Evolutionary conservation across 2,888 invertebrate species (phyloP), one percentile per base, ranked within the genome.

Genomic region (Steinernema scapterisci): DNA sequence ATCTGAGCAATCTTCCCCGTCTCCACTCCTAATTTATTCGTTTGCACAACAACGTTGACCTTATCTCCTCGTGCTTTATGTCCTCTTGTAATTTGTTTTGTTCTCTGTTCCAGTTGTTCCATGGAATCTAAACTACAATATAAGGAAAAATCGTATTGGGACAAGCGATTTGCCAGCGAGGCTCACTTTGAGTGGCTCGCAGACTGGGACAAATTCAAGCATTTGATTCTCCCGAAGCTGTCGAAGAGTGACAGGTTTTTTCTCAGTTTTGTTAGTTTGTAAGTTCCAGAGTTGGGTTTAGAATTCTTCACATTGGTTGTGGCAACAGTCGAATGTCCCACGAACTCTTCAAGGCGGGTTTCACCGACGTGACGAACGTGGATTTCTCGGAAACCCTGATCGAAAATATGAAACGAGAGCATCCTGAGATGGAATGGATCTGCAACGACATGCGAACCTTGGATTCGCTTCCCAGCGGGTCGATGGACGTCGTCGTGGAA

Each of bases 401-500:
- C 38, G 27, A 71, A 25, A 77, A 82, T 27, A 83, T 85, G 76
- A 84, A 83, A 73, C 43, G 72, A 23, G 75, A 80, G 7, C 80
- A 86, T 75, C 80, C 85, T 2, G 83, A 85, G 72, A 89, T 89
- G 88, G 78, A 82, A 71, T 90, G 90, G 90, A 75, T 86, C 13
- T 88, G 87, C 19, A 88, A 89, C 87, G 89, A 90, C 78, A 88
- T 89, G 78, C 82, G 82, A 38, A 77, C 87, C 16, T 77, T 90
- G 54, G 25, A 46, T 38, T 79, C 81, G 27, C 86, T 88, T 80
- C 80, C 79, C 13, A 76, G 80, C 3, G 80, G 77, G 31, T 79
- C 84, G 1, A 89, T 89, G 83, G 89, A 90, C 81, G 87, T 89
- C 27, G 88, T 90, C 31, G 78, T 90, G 51, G 90, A 90, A 78